These are phyloP conservation scores for Elmis aenea DNA, from an alignment of 2,888 invertebrate genomes.

Conservation along the genomic window DNA sequence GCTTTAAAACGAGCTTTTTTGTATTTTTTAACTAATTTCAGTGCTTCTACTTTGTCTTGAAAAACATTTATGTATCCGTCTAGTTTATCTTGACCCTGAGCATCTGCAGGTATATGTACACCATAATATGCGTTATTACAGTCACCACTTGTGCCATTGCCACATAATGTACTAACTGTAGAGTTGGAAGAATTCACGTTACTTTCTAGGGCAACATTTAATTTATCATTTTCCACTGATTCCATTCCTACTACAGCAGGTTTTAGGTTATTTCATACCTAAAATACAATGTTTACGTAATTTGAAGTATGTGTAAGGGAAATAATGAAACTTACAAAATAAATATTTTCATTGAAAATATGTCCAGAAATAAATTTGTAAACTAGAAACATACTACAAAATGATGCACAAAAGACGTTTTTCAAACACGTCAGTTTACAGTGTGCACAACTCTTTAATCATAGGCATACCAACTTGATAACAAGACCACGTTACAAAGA, in stretches of 20 bases:
- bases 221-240: constrained; percentile 3
- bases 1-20: constrained; percentile 78
- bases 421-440: too few relatives aligned
- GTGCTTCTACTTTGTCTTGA: constrained; percentile 65
- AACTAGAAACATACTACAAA: too few relatives aligned
- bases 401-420: too few relatives aligned
- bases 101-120: constrained; percentile 28
- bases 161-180: constrained; percentile 1
- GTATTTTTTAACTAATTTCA: constrained; percentile 69
- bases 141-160: constrained; percentile 7
- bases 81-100: constrained; percentile 9
- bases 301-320: too few relatives aligned
- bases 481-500: too few relatives aligned
- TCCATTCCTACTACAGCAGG: constrained; percentile 9
- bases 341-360: constrained; percentile 10
- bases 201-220: neutral
- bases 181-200: neutral
- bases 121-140: constrained; percentile 37
- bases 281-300: constrained; percentile 4
- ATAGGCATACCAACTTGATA: too few relatives aligned
- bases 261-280: constrained; percentile 9
- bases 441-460: too few relatives aligned
- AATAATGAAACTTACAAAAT: too few relatives aligned
- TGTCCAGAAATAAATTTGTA: constrained; percentile 15
- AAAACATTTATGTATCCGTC: constrained; percentile 51